Evolutionary conservation across 1,140 invertebrate genomes (phyloP).

Genomic region (Globodera rostochiensis): DNA sequence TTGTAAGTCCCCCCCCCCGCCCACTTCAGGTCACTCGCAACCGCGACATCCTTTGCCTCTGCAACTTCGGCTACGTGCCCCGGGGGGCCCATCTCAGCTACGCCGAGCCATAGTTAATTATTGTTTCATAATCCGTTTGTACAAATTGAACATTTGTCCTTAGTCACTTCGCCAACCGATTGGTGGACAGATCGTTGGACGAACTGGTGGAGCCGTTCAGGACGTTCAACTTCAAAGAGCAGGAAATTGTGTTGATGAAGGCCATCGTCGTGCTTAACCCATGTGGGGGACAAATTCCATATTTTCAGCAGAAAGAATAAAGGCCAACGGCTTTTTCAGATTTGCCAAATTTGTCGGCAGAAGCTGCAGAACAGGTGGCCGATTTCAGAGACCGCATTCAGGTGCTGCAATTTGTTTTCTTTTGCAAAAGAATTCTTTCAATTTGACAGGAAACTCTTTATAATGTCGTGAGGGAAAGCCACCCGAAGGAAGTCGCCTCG

Average conservation of each 20-base stretch:
- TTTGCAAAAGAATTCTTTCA: neutral
- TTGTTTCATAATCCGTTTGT: neutral
- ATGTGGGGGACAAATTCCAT: constrained; percentile 35
- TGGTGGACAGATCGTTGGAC: constrained; percentile 62
- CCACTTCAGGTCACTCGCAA: constrained; percentile 28
- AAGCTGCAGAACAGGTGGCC: constrained; percentile 61
- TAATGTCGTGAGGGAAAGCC: constrained; percentile 65
- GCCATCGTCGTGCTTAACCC: constrained; percentile 63
- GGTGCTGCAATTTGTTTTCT: constrained; percentile 1
- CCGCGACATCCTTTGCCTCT: constrained; percentile 50
- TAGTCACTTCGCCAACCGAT: constrained; percentile 61
- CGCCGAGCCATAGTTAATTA: constrained; percentile 40
- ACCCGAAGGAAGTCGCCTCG: constrained; percentile 65
- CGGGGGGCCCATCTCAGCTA: constrained; percentile 42
- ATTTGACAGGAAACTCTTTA: constrained; percentile 57
- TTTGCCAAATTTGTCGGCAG: constrained; percentile 52
- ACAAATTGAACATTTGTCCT: constrained; percentile 11
- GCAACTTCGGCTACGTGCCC: constrained; percentile 44
- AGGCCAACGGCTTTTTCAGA: constrained; percentile 43
- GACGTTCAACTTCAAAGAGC: constrained; percentile 64
- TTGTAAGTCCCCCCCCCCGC: no score
- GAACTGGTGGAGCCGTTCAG: constrained; percentile 60
- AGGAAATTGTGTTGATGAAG: constrained; percentile 63
- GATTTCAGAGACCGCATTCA: constrained; percentile 61
- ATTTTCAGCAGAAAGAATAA: neutral